Base-by-base conservation (phyloP, 1,140 invertebrate genomes). In the Aphelenchoides besseyi region DNA sequence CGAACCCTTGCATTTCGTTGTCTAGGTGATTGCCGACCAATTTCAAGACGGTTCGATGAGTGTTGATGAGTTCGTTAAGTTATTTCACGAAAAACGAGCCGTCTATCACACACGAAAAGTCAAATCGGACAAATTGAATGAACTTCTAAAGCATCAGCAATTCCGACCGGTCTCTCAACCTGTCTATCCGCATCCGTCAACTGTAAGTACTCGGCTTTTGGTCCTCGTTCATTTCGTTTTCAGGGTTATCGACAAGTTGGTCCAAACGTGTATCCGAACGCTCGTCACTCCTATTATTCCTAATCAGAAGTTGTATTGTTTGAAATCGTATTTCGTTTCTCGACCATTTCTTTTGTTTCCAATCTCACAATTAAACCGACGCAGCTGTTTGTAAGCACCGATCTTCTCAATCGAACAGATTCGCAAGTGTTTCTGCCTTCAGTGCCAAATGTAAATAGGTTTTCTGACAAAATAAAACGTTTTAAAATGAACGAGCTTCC, bases 401-500 rank as follows among this genome's bases (percentile, higher is more conserved):
- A n/a, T n/a, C n/a, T n/a, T n/a, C n/a, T n/a, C n/a, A n/a, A n/a
- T n/a, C n/a, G n/a, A n/a, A n/a, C n/a, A n/a, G n/a, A n/a, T n/a
- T n/a, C n/a, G n/a, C n/a, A n/a, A n/a, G n/a, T n/a, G n/a, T n/a
- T n/a, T n/a, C n/a, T n/a, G n/a, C n/a, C n/a, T n/a, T n/a, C n/a
- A n/a, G n/a, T n/a, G n/a, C n/a, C n/a, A n/a, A n/a, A n/a, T n/a
- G n/a, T n/a, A n/a, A n/a, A n/a, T n/a, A n/a, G n/a, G n/a, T n/a
- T n/a, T n/a, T n/a, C n/a, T n/a, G n/a, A n/a, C n/a, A n/a, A n/a
- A n/a, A n/a, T n/a, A n/a, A n/a, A n/a, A n/a, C n/a, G n/a, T n/a
- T n/a, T n/a, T n/a, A n/a, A n/a, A n/a, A n/a, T n/a, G n/a, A n/a
- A 96, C 86, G 94, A 97, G 86, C 85, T 96, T 3, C 93, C 94